Conservation (phyloP, 2,888 invertebrate genomes). For the Amphimallon solstitiale region DNA sequence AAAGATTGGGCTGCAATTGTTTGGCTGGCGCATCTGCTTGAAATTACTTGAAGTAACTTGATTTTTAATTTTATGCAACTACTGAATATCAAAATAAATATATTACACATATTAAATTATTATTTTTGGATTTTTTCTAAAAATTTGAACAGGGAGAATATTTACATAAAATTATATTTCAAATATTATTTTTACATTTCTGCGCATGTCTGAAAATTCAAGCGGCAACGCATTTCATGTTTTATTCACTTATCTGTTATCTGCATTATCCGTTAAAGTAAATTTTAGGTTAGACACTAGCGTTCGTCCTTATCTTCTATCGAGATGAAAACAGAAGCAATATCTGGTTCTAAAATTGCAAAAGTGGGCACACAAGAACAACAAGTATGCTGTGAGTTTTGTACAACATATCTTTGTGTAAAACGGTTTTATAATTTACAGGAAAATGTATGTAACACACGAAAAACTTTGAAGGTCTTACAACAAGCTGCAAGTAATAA, state of each 20-base stretch:
- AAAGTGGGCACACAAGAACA: slow-evolving; percentile 55
- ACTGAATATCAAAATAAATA: no score
- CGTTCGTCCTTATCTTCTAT: neutral
- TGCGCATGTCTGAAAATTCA: neutral
- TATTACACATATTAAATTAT: no score
- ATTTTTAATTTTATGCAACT: no score
- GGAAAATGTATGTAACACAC: slow-evolving; percentile 69
- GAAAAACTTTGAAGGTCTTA: slow-evolving; percentile 79
- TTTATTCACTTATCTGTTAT: no score
- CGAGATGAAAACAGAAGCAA: slow-evolving; percentile 55
- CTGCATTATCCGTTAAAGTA: neutral
- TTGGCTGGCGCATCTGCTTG: no score
- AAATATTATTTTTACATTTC: neutral
- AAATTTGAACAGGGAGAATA: neutral
- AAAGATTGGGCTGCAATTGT: no score
- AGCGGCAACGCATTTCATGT: no score
- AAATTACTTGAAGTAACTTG: no score
- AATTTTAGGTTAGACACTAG: neutral
- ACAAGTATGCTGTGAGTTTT: slow-evolving; percentile 51
- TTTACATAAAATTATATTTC: neutral
- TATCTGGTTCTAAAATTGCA: slow-evolving; percentile 35
- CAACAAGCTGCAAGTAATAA: slow-evolving; percentile 78
- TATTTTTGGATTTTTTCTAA: no score
- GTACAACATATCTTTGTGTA: neutral
- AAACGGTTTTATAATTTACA: slow-evolving; percentile 47